phyloP scores from a whole-genome alignment of 2,113 vertebrate species.

The Phylloscopus whistleri region DNA sequence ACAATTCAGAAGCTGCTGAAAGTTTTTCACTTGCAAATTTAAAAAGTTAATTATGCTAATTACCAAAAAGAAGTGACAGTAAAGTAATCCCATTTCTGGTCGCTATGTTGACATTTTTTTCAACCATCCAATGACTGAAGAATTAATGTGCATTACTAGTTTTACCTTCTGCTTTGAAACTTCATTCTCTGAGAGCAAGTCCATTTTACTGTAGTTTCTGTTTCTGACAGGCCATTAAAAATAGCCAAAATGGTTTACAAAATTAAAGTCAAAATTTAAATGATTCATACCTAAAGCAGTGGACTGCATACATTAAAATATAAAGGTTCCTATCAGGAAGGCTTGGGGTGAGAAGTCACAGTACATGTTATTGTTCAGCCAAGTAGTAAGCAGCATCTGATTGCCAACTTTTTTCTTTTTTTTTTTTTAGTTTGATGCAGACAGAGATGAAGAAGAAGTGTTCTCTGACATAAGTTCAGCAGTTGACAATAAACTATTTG shows the following conservation, averaged over 20 bases:
- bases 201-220: background rate
- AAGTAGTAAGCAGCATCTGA: background rate
- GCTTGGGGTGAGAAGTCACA: background rate
- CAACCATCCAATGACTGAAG: background rate
- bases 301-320: background rate
- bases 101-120: background rate
- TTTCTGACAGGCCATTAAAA: background rate
- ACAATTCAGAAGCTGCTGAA: background rate
- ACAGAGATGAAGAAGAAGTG: slow-evolving; percentile 93
- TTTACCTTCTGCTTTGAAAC: background rate
- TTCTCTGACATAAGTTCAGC: slow-evolving; percentile 92
- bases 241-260: background rate
- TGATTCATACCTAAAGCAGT: background rate
- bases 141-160: background rate
- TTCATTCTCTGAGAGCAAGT: background rate
- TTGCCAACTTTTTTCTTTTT: background rate
- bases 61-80: background rate
- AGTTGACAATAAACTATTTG: slow-evolving; percentile 91
- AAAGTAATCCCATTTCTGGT: background rate
- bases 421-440: slow-evolving; percentile 85
- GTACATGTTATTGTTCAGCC: background rate
- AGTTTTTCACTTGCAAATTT: background rate
- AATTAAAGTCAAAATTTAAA: background rate
- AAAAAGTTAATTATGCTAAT: background rate
- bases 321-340: background rate